Base-by-base conservation (phyloP, 2,113 vertebrate species). In the Symphodus melops region DNA sequence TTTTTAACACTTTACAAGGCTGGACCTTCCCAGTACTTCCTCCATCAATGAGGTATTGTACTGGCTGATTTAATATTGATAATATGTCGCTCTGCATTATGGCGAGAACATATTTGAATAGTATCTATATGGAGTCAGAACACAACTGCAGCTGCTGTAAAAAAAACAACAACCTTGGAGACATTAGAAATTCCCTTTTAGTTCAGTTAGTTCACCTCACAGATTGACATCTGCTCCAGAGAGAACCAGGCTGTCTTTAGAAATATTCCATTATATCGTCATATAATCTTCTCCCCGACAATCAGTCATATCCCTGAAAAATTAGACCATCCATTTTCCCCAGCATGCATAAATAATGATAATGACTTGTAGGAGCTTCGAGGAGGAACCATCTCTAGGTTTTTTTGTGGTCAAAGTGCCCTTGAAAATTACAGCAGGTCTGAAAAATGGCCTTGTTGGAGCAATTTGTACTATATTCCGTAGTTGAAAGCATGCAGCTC, bases 321-420 rank as follows among this genome's bases (percentile, higher is more conserved):
- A 90, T 88, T 79, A 80, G 69, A 64, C 68, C 63, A 36, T 16
- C 72, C 37, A 42, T 52, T 68, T 54, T 41, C 44, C 81, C 66
- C 53, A 86, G 88, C 82, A 83, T 88, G 74, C 84, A 92, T 92
- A 88, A 94, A 90, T 92, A 91, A 94, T 86, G 81, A 88, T 93
- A 91, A 91, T 92, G 86, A 88, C 88, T 79, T 75, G 57, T 56
- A 72, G 41, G 68, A 77, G 73, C 82, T 88, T 66, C 73, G 86
- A 85, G 75, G 85, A 87, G 81, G 85, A 84, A 86, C 86, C 79
- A 72, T 85, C 72, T 82, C 52, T 69, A 59, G 84, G 59, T 88
- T 88, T 88, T 88, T 84, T 81, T 65, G 83, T 74, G 78, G 84
- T 86, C 82, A 87, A 90, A 89, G 85, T 88, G 88, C 70, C 91